Base-by-base conservation (phyloP, 2,113 vertebrate genomes). In the Propithecus coquereli region DNA sequence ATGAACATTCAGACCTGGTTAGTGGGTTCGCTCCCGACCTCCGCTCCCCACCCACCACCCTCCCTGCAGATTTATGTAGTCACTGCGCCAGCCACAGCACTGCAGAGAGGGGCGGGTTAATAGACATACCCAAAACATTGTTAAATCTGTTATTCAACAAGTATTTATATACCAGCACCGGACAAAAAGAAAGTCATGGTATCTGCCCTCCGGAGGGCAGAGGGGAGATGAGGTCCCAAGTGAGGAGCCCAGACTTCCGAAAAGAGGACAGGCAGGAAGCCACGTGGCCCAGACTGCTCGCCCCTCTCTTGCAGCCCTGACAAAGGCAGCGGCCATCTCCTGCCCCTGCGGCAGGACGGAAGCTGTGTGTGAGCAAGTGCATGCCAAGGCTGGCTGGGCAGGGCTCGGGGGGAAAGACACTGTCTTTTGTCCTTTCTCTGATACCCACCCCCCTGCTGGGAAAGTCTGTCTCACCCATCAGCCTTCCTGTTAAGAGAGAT, bases 371-470 rank as follows among this genome's bases (percentile, higher is more conserved):
- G 11, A 9, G 22, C 66, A 37, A 27, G 59, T 47, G 40, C 47
- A 0, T 6, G 32, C 43, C n/a, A 4, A 37, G 30, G 3, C 6
- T 65, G 68, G 10, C 17, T 2, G 9, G 74, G 27, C 40, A 30
- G 3, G 17, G 16, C 11, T 17, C 14, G 3, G 37, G 3, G 37
- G 4, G 1, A 9, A 9, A 5, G 54, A 11, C n/a, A 7, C 11
- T 8, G 45, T 45, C 81, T 34, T 81, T 71, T 59, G 57, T 57
- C 10, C 25, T 43, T 3, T 43, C 37, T 47, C 54, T 73, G 4
- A 23, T 50, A 40, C 6, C 22, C 47, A 27, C 5, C 22, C 47
- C 27, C 5, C 0, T 17, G 50, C 30, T 23, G 8, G 1, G 22
- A 70, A 79, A 12, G 10, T 30, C 45, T 54, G 10, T 61, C 54